Evolutionary conservation across 2,113 vertebrate species (phyloP).

Genomic region (Erpornis zantholeuca): DNA sequence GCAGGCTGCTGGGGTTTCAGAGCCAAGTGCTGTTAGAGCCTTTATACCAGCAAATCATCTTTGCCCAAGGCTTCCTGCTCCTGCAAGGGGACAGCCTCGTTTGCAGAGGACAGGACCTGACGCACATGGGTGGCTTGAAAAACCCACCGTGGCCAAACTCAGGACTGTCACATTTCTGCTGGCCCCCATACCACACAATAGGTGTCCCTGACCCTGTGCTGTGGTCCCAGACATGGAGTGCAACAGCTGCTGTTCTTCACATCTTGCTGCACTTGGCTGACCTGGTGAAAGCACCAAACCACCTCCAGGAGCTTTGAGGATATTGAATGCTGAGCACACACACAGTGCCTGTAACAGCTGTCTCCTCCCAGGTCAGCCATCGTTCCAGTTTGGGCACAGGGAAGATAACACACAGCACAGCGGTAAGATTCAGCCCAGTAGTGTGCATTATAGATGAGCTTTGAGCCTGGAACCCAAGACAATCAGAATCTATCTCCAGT

Average conservation of each 20-base stretch:
- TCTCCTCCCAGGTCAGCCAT: neutral
- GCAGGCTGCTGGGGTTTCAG: neutral
- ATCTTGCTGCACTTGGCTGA: neutral
- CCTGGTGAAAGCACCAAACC: neutral
- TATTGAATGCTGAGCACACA: neutral
- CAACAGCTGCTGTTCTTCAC: neutral
- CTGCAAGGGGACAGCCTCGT: neutral
- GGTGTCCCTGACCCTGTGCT: neutral
- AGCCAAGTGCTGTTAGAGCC: neutral
- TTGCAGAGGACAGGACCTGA: neutral
- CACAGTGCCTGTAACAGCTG: neutral
- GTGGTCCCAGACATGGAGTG: rapidly evolving
- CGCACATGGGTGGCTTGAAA: neutral
- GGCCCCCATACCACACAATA: rapidly evolving
- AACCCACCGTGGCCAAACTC: neutral
- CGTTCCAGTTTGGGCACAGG: neutral
- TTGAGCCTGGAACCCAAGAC: neutral
- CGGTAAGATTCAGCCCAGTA: neutral
- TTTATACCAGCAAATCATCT: neutral
- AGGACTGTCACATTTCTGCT: neutral
- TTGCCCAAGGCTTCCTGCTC: neutral
- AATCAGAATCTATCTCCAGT: neutral
- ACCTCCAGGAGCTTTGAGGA: neutral
- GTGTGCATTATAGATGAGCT: neutral
- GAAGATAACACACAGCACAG: neutral